Evolutionary conservation across 2,888 invertebrate genomes (phyloP).

Genomic region (Encarsia formosa): DNA sequence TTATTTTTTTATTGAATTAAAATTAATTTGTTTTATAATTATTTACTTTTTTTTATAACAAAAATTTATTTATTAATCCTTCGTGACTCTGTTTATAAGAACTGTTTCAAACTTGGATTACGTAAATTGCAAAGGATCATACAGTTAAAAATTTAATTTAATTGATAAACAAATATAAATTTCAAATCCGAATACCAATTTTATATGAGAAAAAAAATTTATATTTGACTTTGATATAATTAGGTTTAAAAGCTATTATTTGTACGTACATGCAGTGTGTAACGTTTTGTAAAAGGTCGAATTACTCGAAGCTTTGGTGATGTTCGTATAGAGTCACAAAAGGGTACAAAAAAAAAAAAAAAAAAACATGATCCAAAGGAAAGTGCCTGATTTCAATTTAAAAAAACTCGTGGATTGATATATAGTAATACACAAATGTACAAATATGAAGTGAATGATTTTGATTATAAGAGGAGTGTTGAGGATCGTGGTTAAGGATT

Average conservation of each 20-base stretch:
- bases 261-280: constrained; percentile 15
- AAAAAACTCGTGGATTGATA: no score
- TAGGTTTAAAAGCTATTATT: constrained; percentile 12
- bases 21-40: constrained; percentile 5
- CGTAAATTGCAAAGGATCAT: no score
- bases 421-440: no score
- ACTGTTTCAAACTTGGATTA: no score
- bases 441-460: background rate
- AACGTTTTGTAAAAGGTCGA: no score
- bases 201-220: background rate
- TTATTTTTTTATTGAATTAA: constrained; percentile 5
- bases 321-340: constrained; percentile 25
- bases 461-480: background rate
- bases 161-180: background rate
- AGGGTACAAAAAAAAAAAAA: constrained; percentile 7
- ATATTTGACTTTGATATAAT: constrained; percentile 23
- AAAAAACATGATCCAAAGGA: no score
- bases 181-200: background rate
- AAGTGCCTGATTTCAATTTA: constrained; percentile 9
- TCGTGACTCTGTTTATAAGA: constrained; percentile 15
- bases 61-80: constrained; percentile 1
- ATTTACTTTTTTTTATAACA: background rate
- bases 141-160: no score
- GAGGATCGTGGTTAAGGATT: constrained; percentile 8
- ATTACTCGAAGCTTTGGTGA: no score